Base-by-base conservation (phyloP, 1,140 invertebrate genomes). In the Pogonomyrmex californicus region DNA sequence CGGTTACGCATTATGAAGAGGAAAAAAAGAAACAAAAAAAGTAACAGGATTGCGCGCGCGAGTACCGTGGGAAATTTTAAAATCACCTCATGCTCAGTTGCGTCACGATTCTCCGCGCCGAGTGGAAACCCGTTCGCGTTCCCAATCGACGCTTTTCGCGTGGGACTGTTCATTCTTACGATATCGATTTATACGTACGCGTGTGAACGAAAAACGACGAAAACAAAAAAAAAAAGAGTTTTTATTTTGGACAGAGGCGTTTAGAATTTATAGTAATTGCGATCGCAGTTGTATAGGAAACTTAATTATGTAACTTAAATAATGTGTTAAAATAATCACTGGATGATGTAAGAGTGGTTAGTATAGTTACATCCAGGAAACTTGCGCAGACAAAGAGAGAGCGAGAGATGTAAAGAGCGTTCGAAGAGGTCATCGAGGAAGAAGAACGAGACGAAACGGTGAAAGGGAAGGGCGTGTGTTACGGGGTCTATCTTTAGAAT, bases 401-500 rank as follows among this genome's bases (percentile, higher is more conserved):
- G 79, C n/a, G n/a, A n/a, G n/a, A n/a, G n/a, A 82, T 58, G 41
- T 49, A 17, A 7, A 68, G 77, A 81, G 12, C 30, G 54, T 49
- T 54, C 78, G 86, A 54, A 23, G 58, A 71, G 33, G 17, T 71
- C 36, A 66, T 38, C 33, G 86, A 82, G 75, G 78, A 79, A 86
- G 92, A 87, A 88, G 88, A 89, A n/a, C 86, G 87, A 82, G 77
- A 87, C 73, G 79, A 92, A 71, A 86, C 47, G 49, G 82, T 90
- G 87, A 68, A 86, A 63, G 82, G 85, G 87, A 73, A 86, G 88
- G 87, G 63, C 49, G 75, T 66, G 89, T 41, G 79, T 83, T 83
- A 56, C 76, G 89, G 90, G 77, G 86, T 92, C 92, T 94, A 94
- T 94, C 92, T 94, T 94, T 93, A 93, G 93, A 94, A 83, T 92